phyloP scores from a whole-genome alignment of 2,888 invertebrate genomes.

The Andrena fulva region DNA sequence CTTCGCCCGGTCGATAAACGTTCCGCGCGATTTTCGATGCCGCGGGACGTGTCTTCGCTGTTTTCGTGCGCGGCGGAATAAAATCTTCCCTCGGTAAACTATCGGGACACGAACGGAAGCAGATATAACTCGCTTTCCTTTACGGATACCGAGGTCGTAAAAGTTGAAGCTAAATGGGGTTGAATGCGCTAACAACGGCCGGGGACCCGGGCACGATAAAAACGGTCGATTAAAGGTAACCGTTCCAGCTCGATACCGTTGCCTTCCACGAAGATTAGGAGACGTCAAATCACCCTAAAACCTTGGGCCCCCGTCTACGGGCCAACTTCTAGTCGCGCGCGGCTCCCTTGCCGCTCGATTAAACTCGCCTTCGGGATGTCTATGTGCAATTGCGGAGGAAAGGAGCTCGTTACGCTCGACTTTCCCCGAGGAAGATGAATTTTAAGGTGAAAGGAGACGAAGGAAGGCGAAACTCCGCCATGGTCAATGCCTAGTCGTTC shows the following conservation, averaged over 20 bases:
- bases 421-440: neutral
- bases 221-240: slow-evolving; percentile 13
- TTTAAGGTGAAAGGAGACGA: neutral
- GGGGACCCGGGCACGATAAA: slow-evolving; percentile 3
- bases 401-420: neutral
- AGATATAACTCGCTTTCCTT: slow-evolving; percentile 6
- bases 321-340: neutral
- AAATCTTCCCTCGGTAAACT: slow-evolving; percentile 16
- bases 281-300: neutral
- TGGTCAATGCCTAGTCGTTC: neutral
- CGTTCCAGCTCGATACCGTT: neutral
- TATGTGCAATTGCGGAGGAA: neutral
- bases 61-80: neutral
- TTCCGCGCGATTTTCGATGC: neutral
- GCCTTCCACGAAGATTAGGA: slow-evolving; percentile 2
- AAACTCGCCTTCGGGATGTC: neutral
- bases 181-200: slow-evolving; percentile 11
- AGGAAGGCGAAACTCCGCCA: neutral
- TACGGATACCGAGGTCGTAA: slow-evolving; percentile 21
- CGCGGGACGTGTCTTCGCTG: neutral
- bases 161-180: slow-evolving; percentile 14
- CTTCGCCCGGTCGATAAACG: neutral
- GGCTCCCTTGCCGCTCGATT: neutral
- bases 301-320: neutral
- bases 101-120: neutral